Percentiles rank a stretch among this genome's conserved stretches.
These are phyloP conservation scores for Eleginops maclovinus DNA, from an alignment of 2,113 vertebrate genomes.

Conservation along the genomic window DNA sequence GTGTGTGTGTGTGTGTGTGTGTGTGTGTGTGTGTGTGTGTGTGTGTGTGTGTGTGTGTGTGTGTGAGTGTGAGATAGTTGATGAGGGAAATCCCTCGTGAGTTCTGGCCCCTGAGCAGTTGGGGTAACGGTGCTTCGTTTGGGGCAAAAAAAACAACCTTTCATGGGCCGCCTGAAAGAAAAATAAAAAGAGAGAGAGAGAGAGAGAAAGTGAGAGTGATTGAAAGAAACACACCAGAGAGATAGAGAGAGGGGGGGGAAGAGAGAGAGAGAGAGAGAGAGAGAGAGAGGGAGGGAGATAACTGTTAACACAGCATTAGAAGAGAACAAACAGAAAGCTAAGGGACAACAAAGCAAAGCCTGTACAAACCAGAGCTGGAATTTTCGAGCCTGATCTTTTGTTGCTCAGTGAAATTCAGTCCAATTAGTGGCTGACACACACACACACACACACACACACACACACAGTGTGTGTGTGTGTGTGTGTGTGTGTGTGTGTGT, in stretches of 20 bases:
- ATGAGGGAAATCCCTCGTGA: constrained; percentile 42
- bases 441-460: constrained; percentile 37
- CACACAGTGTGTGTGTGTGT: constrained; percentile 9
- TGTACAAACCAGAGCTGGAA: constrained; percentile 82
- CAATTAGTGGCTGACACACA: constrained; percentile 78
- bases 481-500: not conserved
- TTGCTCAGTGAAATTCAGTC: constrained; percentile 80
- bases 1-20: constrained; percentile 18
- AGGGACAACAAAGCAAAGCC: constrained; percentile 79
- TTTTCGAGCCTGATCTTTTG: constrained; percentile 83
- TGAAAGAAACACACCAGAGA: constrained; percentile 54
- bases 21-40: constrained; percentile 5
- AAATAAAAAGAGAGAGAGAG: constrained; percentile 34
- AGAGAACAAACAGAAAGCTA: constrained; percentile 73
- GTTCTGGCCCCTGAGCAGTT: constrained; percentile 56
- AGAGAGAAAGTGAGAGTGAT: constrained; percentile 6
- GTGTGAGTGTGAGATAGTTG: constrained; percentile 30
- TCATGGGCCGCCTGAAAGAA: constrained; percentile 52
- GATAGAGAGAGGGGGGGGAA: not conserved
- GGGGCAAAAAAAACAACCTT: constrained; percentile 66
- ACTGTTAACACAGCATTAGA: constrained; percentile 84
- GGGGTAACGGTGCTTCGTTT: constrained; percentile 55
- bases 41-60: not conserved
- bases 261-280: constrained; percentile 26
- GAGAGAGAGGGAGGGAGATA: constrained; percentile 69